Evolutionary conservation across 2,113 vertebrate genomes (phyloP).

Genomic region (Penelope pileata): DNA sequence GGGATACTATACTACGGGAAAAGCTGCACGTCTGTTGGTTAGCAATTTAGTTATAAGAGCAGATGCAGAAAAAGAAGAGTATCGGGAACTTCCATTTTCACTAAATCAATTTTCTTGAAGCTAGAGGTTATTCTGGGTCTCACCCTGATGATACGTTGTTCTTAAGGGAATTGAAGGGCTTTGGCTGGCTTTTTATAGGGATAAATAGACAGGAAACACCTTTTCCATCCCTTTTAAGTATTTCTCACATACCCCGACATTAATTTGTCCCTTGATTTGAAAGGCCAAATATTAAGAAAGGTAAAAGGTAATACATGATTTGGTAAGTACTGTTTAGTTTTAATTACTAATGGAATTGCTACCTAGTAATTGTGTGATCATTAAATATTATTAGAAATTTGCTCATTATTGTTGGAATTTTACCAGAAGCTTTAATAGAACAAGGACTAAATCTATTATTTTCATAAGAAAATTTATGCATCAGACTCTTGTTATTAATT

Average conservation of each 20-base stretch:
- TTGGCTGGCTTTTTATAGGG: neutral
- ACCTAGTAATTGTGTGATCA: neutral
- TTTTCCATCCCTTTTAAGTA: neutral
- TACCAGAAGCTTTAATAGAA: neutral
- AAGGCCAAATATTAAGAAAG: neutral
- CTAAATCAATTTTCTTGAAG: constrained; percentile 29
- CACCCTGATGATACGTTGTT: neutral
- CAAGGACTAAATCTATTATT: neutral
- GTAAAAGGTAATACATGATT: neutral
- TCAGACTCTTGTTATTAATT: neutral
- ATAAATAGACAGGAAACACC: constrained; percentile 5
- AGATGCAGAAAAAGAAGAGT: neutral
- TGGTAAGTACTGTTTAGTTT: neutral
- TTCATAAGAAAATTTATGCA: neutral
- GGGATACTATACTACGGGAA: neutral
- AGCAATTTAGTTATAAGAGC: neutral
- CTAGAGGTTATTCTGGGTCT: constrained; percentile 19
- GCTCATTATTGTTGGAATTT: constrained; percentile 24
- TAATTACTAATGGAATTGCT: constrained; percentile 32
- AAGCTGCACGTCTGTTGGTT: neutral
- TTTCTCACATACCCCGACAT: neutral
- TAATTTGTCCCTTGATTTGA: constrained; percentile 1
- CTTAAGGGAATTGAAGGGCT: neutral
- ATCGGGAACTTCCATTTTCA: constrained; percentile 9
- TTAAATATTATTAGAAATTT: constrained; percentile 21